phyloP scores from a whole-genome alignment of 2,797 vertebrate species.

The Luscinia megarhynchos region DNA sequence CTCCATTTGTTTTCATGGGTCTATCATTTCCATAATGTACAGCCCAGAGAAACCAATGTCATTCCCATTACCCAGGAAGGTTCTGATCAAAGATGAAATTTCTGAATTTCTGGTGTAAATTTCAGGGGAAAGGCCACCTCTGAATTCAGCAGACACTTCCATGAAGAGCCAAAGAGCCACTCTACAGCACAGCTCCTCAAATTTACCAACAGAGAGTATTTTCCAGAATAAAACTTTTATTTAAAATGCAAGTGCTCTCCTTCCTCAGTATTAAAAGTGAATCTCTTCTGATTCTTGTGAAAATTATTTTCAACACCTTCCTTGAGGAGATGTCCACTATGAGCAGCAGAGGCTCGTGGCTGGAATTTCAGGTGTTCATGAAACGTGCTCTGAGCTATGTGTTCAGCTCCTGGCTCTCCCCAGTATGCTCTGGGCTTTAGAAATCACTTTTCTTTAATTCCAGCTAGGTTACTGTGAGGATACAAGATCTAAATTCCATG shows the following conservation, averaged over 20 bases:
- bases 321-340: not conserved
- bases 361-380: not conserved
- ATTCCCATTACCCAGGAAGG: not conserved
- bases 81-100: not conserved
- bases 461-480: not conserved
- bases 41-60: not conserved
- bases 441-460: not conserved
- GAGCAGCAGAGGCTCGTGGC: not conserved
- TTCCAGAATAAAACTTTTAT: not conserved
- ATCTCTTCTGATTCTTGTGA: not conserved
- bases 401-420: not conserved
- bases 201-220: not conserved
- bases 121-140: not conserved
- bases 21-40: not conserved
- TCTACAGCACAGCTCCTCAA: not conserved
- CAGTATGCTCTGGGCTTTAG: not conserved
- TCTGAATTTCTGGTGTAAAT: not conserved
- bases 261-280: not conserved
- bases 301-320: not conserved
- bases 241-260: not conserved
- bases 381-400: not conserved
- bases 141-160: not conserved
- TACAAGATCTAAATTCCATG: not conserved
- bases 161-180: not conserved
- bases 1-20: not conserved